A percentile compares a stretch with the other conserved stretches of the same genome.
phyloP scores from a whole-genome alignment of 1,140 invertebrate species.

The Spodoptera frugiperda region DNA sequence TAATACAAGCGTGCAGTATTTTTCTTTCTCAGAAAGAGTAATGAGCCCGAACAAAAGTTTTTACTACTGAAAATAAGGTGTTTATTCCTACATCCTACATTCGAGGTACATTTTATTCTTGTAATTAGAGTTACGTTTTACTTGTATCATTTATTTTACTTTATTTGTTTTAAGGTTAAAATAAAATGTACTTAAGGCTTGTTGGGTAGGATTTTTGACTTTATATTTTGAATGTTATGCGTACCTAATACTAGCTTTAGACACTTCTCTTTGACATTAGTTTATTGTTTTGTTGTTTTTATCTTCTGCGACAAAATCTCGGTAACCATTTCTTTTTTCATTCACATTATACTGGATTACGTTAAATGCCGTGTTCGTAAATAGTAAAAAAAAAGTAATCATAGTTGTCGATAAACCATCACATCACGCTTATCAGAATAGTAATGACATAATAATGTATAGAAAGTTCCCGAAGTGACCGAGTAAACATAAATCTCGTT shows the following conservation, averaged over 20 bases:
- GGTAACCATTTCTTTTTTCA: too few species aligned
- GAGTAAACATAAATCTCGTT: constrained; percentile 38
- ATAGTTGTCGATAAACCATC: too few species aligned
- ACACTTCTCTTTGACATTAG: too few species aligned
- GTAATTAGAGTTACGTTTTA: neutral
- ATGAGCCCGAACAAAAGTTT: constrained; percentile 18
- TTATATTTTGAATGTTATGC: neutral
- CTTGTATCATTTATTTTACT: neutral
- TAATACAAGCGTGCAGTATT: neutral
- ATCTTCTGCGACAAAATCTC: too few species aligned
- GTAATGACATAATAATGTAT: constrained; percentile 31
- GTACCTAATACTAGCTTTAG: neutral
- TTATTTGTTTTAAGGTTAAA: neutral
- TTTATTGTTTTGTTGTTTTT: too few species aligned
- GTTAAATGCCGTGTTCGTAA: too few species aligned
- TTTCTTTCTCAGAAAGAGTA: constrained; percentile 18
- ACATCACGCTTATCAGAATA: neutral
- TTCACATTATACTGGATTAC: too few species aligned
- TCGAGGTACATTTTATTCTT: neutral
- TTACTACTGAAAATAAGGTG: constrained; percentile 1
- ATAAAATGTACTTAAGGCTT: neutral
- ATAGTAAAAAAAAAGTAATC: too few species aligned
- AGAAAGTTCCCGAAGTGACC: constrained; percentile 31
- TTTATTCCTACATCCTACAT: neutral
- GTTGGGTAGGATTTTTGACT: neutral